Base-by-base conservation (phyloP, 2,113 vertebrate genomes). In the Burhinus oedicnemus region DNA sequence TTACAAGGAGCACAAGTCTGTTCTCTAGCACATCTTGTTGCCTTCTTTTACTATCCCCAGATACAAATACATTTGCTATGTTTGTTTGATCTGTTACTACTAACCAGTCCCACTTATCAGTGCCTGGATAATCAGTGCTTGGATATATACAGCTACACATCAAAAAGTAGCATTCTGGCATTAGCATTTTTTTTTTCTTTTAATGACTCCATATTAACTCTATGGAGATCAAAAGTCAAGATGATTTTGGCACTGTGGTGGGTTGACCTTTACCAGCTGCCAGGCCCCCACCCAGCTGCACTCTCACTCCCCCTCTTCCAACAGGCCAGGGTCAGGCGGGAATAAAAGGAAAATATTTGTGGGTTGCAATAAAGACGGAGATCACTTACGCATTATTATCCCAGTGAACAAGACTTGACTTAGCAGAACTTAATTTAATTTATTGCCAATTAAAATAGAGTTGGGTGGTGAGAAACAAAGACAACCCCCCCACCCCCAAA, bases 251-350 rank as follows among this genome's bases (percentile, higher is more conserved):
- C 36, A 26, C 6, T 60, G 44, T 45, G 42, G 69, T 21, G 58
- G 10, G 64, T 11, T 57, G 42, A 65, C 12, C 12, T 34, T 51
- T 34, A 44, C 19, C 1, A 0, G 54, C 22, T 61, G 17, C 30
- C 47, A 84, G 54, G 8, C 8, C 11, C 9, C 49, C 16, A 13
- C 8, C 6, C 2, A 1, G 25, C 49, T 2, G 0, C 14, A 2
- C 45, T 49, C 64, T 64, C 68, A 30, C 4, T 19, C 4, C 18
- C 7, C 9, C 25, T 27, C 19, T 52, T 29, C 72, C 72, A 49
- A 15, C 20, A 36, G 30, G 10, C 20, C 0, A 1, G 17, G 26
- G 7, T 2, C 11, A 8, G 5, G 23, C 8, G 19, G 3, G 4
- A 38, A n/a, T 9, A 36, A 61, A 42, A 42, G 11, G 3, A 42